phyloP scores from a whole-genome alignment of 2,113 vertebrate species.

The Vidua chalybeata region DNA sequence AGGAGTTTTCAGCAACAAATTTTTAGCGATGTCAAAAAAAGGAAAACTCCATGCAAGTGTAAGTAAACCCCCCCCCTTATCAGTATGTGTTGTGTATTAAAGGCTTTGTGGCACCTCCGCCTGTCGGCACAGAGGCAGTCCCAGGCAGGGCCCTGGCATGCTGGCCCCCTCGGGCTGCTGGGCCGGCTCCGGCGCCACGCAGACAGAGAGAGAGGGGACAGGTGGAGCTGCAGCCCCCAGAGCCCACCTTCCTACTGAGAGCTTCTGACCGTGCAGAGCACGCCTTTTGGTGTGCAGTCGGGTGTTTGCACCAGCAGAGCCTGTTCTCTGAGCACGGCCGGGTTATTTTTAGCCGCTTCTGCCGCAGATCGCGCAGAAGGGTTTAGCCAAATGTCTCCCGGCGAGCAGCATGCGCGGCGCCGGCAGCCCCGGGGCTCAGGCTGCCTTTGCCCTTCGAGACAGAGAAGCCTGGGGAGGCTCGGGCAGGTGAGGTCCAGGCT shows the following conservation, averaged over 20 bases:
- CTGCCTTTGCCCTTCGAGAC: neutral
- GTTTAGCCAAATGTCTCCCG: slow-evolving; percentile 15
- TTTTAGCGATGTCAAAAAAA: slow-evolving; percentile 98
- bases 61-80: slow-evolving; percentile 74
- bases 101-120: neutral
- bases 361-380: slow-evolving; percentile 18
- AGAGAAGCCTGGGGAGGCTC: rapidly evolving
- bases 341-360: slow-evolving; percentile 37
- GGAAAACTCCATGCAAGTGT: slow-evolving; percentile 96
- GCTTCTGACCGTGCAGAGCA: neutral
- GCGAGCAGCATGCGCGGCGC: neutral
- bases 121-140: neutral
- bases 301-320: neutral
- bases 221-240: neutral
- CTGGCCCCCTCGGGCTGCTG: rapidly evolving
- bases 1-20: slow-evolving; percentile 96
- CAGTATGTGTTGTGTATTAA: slow-evolving; percentile 15
- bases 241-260: neutral
- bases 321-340: neutral
- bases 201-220: neutral
- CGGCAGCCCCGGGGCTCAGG: neutral
- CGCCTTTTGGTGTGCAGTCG: neutral
- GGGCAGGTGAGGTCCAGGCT: neutral
- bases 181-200: rapidly evolving
- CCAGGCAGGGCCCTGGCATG: neutral